A percentile compares a stretch with the other conserved stretches of the same genome.
Evolutionary conservation across 1,140 invertebrate species (phyloP).

Genomic region (Heterodera schachtii): DNA sequence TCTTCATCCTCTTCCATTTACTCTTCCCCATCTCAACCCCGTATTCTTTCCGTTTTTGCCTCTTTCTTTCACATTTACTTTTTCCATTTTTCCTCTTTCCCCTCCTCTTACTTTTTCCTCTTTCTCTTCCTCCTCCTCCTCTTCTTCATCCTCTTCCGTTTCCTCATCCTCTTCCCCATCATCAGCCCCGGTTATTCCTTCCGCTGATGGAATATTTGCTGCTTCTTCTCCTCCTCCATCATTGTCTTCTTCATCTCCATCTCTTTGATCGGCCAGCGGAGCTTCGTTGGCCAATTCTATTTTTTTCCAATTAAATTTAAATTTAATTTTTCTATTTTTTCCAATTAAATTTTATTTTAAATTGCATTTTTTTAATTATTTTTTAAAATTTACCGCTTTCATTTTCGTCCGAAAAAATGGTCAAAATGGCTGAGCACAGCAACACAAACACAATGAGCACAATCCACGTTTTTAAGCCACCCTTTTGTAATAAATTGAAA

Average conservation of each 20-base stretch:
- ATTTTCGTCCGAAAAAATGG: conserved; percentile 56
- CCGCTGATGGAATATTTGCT: no score
- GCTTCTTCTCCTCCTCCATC: conserved; percentile 33
- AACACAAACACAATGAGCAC: conserved; percentile 57
- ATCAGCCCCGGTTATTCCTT: no score
- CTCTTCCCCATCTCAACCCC: no score
- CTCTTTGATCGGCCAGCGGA: not conserved
- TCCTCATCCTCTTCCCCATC: conserved; percentile 38
- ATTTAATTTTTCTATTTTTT: not conserved
- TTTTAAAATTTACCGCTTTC: conserved; percentile 4
- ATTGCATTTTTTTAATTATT: conserved; percentile 3
- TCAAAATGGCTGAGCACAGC: conserved; percentile 54
- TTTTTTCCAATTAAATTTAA: no score
- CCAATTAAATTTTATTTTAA: not conserved
- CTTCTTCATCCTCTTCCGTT: conserved; percentile 30
- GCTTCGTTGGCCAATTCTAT: not conserved
- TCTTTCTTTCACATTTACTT: no score
- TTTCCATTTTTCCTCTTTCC: no score
- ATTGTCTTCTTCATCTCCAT: conserved; percentile 14
- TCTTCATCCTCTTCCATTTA: no score
- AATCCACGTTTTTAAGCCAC: conserved; percentile 48
- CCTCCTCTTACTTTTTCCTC: conserved; percentile 22
- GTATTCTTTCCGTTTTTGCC: no score
- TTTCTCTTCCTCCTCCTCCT: conserved; percentile 42
- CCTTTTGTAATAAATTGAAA: conserved; percentile 41